Evolutionary conservation across 1,140 invertebrate species (phyloP), one percentile per base, ranked within the genome.

Genomic region (Daktulosphaira vitifoliae): DNA sequence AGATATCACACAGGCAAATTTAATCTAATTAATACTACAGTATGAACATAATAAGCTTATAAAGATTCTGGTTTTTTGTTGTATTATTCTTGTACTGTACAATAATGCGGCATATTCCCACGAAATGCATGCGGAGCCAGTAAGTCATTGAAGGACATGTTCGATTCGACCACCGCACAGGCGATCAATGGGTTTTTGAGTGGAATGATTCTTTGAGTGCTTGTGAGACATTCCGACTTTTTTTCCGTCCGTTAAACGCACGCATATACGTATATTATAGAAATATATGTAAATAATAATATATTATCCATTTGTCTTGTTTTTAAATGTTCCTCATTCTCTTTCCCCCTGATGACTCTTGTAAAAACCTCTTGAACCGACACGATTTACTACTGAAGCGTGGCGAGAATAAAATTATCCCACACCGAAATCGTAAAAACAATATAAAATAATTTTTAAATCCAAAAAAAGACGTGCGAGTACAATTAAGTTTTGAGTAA

Each of bases 181-280:
- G 42, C 56, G 56, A 62, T 62, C 56, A 48, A 62, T 62, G 56
- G 56, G 56, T 62, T 62, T 62, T 62, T 48, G 56, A 62, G 56
- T 62, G 56, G 23, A 48, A 62, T 33, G 56, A 39, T 23, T 48
- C 29, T 44, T 62, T 39, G 56, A 62, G 56, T 62, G 42, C 13
- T 46, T 16, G 18, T 16, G 18, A 42, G 25, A 62, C 56, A 48
- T 62, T 48, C 42, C 25, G 42, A 22, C 22, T 62, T 62, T 33
- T 46, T 33, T 56, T 56, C 26, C n/a, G 16, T 13, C 25, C 39
- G 29, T 18, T 48, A 48, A 3, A 20, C 44, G 9, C 26, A 52
- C n/a, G 33, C 13, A 15, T n/a, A 52, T 20, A 52, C 51, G n/a
- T 29, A 20, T 23, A 26, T 42, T 29, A n/a, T 29, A 50, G 26